A percentile compares a stretch with the other conserved stretches of the same genome.
Evolutionary conservation across 2,113 vertebrate species (phyloP).

Genomic region (Hippopotamus amphibius): DNA sequence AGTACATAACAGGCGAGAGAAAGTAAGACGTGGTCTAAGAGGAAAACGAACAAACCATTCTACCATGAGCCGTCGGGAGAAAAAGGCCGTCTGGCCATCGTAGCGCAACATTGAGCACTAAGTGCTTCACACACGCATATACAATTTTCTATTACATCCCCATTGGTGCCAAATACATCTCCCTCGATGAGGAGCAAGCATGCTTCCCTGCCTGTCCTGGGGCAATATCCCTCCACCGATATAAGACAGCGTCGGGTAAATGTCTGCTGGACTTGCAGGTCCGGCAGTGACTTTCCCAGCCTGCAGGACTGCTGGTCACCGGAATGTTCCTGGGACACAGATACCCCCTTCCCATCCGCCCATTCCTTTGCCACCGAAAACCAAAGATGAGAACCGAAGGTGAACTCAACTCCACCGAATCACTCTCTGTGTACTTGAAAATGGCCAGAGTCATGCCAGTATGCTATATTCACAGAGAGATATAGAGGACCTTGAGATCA

Average conservation of each 20-base stretch:
- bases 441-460: rapidly evolving
- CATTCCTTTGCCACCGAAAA: slow-evolving; percentile 91
- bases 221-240: slow-evolving; percentile 85
- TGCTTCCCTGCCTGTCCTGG: neutral
- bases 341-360: slow-evolving; percentile 95
- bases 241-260: slow-evolving; percentile 90
- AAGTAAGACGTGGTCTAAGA: neutral
- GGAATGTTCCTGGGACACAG: slow-evolving; percentile 92
- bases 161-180: rapidly evolving
- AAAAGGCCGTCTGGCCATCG: rapidly evolving
- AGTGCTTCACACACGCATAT: no score
- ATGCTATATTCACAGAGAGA: no score
- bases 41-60: neutral
- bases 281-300: slow-evolving; percentile 87
- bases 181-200: rapidly evolving
- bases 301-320: slow-evolving; percentile 89
- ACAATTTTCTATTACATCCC: no score
- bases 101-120: no score
- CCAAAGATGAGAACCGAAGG: neutral
- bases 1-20: no score
- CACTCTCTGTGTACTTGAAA: rapidly evolving
- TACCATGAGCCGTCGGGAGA: neutral
- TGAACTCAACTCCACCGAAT: rapidly evolving
- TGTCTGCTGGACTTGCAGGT: slow-evolving; percentile 94
- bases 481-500: no score